Conservation (phyloP, 2,888 invertebrate species). For the Dynastes tityus region DNA sequence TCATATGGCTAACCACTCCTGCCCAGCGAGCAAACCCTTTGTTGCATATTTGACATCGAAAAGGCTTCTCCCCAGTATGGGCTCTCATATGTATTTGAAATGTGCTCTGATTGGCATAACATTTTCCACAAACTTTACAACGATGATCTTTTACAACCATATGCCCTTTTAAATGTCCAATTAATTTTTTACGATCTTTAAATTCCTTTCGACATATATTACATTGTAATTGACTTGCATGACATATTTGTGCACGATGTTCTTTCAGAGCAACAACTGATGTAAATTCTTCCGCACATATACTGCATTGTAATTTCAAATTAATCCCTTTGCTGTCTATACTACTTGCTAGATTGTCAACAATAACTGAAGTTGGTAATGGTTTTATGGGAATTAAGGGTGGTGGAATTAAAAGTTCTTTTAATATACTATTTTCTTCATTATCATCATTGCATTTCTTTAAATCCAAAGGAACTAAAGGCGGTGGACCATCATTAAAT, state of each 20-base stretch:
- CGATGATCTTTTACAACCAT: conserved; percentile 66
- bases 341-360: conserved; percentile 56
- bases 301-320: conserved; percentile 61
- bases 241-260: conserved; percentile 62
- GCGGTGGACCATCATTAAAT: conserved; percentile 63
- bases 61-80: conserved; percentile 71
- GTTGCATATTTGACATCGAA: conserved; percentile 66
- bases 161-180: conserved; percentile 67
- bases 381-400: conserved; percentile 66
- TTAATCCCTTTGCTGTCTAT: conserved; percentile 56
- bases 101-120: conserved; percentile 68
- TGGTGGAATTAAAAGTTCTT: conserved; percentile 59
- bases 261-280: conserved; percentile 61
- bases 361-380: conserved; percentile 53
- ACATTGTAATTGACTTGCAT: conserved; percentile 62
- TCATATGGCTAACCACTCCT: conserved; percentile 67
- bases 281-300: conserved; percentile 62
- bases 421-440: conserved; percentile 5
- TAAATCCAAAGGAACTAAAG: conserved; percentile 63
- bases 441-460: conserved; percentile 50
- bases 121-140: conserved; percentile 68
- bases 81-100: conserved; percentile 76
- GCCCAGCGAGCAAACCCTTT: conserved; percentile 68
- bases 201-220: conserved; percentile 67
- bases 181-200: conserved; percentile 64